These are phyloP conservation scores for Philotrypesis tridentata DNA, from an alignment of 1,140 invertebrate species.

Conservation along the genomic window DNA sequence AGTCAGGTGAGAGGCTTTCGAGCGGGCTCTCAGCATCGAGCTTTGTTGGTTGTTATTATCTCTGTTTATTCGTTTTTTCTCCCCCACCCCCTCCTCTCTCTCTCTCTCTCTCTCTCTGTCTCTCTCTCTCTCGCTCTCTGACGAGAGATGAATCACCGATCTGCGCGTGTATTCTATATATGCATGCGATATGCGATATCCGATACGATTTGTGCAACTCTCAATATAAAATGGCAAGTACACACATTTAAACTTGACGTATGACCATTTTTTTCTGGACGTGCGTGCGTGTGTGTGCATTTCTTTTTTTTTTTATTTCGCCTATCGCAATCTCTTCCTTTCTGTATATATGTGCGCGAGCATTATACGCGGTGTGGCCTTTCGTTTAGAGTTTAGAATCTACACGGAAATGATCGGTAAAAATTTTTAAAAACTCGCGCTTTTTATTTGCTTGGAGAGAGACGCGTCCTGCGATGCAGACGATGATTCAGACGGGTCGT, in stretches of 20 bases:
- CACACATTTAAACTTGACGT: too few relatives aligned
- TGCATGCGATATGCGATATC: neutral
- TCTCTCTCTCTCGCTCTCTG: too few relatives aligned
- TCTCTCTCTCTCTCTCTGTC: too few relatives aligned
- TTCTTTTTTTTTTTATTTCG: neutral
- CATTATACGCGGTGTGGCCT: neutral
- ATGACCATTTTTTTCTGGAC: neutral
- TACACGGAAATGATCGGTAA: neutral
- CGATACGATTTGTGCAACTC: neutral
- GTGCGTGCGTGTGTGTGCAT: too few relatives aligned
- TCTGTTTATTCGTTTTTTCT: neutral
- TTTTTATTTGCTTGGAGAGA: neutral
- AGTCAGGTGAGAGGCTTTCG: neutral
- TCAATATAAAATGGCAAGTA: neutral
- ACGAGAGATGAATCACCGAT: too few relatives aligned
- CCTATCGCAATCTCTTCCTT: neutral
- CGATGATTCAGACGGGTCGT: neutral
- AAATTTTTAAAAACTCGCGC: neutral
- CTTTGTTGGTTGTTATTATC: neutral
- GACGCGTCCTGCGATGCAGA: neutral
- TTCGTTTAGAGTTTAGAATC: neutral
- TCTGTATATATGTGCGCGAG: neutral
- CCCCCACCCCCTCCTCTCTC: too few relatives aligned
- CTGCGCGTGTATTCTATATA: neutral
- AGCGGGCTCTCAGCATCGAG: slow-evolving; percentile 8